A percentile compares a stretch with the other conserved stretches of the same genome.
phyloP scores from a whole-genome alignment of 2,888 invertebrate genomes.

The Diabrotica balteata region DNA sequence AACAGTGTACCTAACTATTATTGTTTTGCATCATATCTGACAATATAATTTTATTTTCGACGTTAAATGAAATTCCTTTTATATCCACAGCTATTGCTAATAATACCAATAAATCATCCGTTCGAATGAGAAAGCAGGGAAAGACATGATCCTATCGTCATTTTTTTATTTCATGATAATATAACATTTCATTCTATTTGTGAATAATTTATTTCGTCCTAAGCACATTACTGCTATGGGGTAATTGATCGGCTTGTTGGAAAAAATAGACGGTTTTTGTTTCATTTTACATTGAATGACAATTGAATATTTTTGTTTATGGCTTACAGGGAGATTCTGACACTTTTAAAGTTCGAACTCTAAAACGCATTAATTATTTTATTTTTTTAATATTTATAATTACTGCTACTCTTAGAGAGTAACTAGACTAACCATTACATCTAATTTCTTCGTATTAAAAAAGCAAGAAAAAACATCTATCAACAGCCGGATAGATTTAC shows the following conservation, averaged over 20 bases:
- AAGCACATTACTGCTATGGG: constrained; percentile 33
- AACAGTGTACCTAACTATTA: too few species aligned
- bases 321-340: not conserved
- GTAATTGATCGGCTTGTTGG: constrained; percentile 37
- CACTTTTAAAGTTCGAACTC: too few species aligned
- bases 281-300: constrained; percentile 28
- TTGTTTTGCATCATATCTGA: too few species aligned
- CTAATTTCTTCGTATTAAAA: too few species aligned
- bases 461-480: too few species aligned
- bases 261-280: constrained; percentile 33
- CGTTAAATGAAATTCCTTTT: too few species aligned
- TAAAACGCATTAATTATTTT: too few species aligned
- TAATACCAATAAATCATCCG: constrained; percentile 29
- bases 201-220: constrained; percentile 39
- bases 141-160: constrained; percentile 21
- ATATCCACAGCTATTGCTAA: not conserved
- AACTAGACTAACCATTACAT: too few species aligned
- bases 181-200: constrained; percentile 38
- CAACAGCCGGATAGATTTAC: too few species aligned
- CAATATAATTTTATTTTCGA: too few species aligned
- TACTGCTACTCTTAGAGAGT: too few species aligned
- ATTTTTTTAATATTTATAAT: too few species aligned
- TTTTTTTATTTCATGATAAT: constrained; percentile 38
- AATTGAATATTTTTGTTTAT: constrained; percentile 35
- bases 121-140: constrained; percentile 16